phyloP scores from a whole-genome alignment of 2,113 vertebrate species.

The Protomyctophum bolini region DNA sequence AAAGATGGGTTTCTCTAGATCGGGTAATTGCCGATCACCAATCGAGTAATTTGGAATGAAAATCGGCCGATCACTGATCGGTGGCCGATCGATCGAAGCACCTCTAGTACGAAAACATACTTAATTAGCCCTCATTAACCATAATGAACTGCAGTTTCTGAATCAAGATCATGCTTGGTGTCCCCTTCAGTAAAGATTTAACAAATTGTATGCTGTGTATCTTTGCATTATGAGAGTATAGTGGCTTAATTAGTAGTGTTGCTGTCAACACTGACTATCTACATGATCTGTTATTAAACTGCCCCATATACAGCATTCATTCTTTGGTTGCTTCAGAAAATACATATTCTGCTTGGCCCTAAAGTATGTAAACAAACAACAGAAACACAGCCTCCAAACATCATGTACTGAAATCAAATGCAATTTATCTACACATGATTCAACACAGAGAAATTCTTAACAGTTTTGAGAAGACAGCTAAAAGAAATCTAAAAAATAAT shows the following conservation, averaged over 20 bases:
- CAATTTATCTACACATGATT: slow-evolving; percentile 67
- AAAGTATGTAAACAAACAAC: slow-evolving; percentile 17
- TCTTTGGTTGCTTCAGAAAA: slow-evolving; percentile 22
- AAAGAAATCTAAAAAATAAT: background rate
- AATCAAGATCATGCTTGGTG: slow-evolving; percentile 26
- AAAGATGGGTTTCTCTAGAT: too few species aligned
- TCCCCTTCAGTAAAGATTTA: slow-evolving; percentile 14
- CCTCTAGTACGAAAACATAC: background rate
- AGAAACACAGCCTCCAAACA: slow-evolving; percentile 26
- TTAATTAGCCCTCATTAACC: slow-evolving; percentile 39
- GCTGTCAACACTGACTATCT: slow-evolving; percentile 37
- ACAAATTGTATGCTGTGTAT: background rate
- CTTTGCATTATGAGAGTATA: slow-evolving; percentile 41
- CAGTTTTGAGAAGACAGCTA: slow-evolving; percentile 2
- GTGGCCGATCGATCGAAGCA: background rate
- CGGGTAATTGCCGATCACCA: too few species aligned
- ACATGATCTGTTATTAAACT: background rate
- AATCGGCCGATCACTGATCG: background rate
- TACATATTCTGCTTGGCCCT: slow-evolving; percentile 37
- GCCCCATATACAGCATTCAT: background rate
- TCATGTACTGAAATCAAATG: slow-evolving; percentile 57
- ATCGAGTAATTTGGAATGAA: too few species aligned
- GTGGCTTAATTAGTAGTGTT: slow-evolving; percentile 33
- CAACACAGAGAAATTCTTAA: slow-evolving; percentile 63
- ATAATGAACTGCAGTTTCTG: slow-evolving; percentile 35